These are phyloP conservation scores for Clanis bilineata DNA, from an alignment of 2,888 invertebrate species.

Conservation along the genomic window DNA sequence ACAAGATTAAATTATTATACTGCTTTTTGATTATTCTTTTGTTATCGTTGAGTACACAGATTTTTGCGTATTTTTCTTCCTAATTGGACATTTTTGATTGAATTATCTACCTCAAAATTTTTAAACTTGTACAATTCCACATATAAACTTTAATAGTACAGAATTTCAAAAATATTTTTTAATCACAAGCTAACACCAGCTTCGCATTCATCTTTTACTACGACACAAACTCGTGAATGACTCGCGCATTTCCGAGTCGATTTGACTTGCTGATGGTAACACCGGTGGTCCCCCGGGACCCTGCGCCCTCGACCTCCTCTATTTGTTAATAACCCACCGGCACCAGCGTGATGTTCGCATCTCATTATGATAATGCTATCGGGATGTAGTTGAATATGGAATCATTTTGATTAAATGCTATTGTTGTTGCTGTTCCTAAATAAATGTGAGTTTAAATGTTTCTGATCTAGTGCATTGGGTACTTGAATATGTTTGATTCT, in stretches of 20 bases:
- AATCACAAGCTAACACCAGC: not conserved
- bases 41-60: too few species aligned
- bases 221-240: slow-evolving; percentile 50
- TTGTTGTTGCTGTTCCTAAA: not conserved
- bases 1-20: too few species aligned
- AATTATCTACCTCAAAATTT: too few species aligned
- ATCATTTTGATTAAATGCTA: slow-evolving; percentile 16
- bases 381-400: slow-evolving; percentile 27
- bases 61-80: too few species aligned
- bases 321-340: slow-evolving; percentile 62
- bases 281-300: slow-evolving; percentile 62
- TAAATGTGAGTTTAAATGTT: not conserved
- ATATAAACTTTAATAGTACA: not conserved
- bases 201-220: slow-evolving; percentile 2
- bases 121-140: too few species aligned
- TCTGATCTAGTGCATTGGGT: not conserved
- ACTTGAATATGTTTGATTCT: too few species aligned
- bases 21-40: too few species aligned
- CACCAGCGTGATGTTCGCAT: slow-evolving; percentile 33
- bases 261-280: slow-evolving; percentile 71
- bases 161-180: not conserved
- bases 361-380: slow-evolving; percentile 39
- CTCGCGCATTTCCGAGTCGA: slow-evolving; percentile 52
- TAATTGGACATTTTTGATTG: too few species aligned
- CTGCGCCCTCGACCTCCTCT: slow-evolving; percentile 48